Percentiles rank a stretch among this genome's conserved stretches.
phyloP scores from a whole-genome alignment of 2,113 vertebrate species.

The Hydropotes inermis region DNA sequence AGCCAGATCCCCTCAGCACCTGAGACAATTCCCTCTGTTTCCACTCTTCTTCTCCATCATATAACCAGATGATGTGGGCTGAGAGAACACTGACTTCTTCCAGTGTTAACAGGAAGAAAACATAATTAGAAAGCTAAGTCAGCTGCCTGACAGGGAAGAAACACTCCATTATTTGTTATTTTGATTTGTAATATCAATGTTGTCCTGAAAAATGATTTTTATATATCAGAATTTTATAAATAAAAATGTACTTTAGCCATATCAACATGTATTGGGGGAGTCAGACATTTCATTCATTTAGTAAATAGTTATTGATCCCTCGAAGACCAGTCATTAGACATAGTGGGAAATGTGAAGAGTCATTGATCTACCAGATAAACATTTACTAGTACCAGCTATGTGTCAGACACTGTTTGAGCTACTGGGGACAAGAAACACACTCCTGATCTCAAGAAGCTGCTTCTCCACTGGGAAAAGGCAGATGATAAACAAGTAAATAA shows the following conservation, averaged over 20 bases:
- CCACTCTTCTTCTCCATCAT: neutral
- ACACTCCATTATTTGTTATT: neutral
- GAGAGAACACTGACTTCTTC: neutral
- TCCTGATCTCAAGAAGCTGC: neutral
- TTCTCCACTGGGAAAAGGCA: neutral
- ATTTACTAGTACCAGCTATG: neutral
- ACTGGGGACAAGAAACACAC: neutral
- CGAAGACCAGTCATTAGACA: neutral
- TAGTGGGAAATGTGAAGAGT: constrained; percentile 14
- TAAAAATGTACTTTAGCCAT: neutral
- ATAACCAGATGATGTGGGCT: neutral
- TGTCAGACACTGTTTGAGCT: neutral
- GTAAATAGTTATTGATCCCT: constrained; percentile 21
- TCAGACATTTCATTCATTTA: neutral
- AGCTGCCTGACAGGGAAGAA: neutral
- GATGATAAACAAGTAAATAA: neutral
- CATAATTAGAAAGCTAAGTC: neutral
- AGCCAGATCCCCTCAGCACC: neutral
- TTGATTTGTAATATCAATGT: constrained; percentile 4
- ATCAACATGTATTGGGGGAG: neutral
- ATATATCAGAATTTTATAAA: constrained; percentile 8
- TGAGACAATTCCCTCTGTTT: neutral
- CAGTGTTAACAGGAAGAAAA: neutral
- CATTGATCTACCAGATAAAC: neutral
- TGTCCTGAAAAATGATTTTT: neutral